These are phyloP conservation scores for Anthoscopus minutus DNA, from an alignment of 2,113 vertebrate genomes.

Conservation along the genomic window DNA sequence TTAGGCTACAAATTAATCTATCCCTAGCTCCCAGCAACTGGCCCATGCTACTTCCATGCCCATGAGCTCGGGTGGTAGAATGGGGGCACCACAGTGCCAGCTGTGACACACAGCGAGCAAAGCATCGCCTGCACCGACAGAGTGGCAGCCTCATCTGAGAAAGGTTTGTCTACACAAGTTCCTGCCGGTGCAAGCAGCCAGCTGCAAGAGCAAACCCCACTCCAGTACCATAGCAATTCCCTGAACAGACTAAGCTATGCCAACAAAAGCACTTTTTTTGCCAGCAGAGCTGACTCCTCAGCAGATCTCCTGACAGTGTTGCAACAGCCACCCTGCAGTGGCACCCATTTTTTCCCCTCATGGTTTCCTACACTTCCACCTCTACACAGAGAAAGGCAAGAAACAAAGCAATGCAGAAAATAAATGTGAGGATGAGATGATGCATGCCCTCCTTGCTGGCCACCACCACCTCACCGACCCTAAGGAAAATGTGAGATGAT, in stretches of 20 bases:
- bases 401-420: neutral
- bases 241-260: neutral
- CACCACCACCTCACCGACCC: neutral
- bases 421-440: neutral
- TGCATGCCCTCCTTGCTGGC: rapidly evolving
- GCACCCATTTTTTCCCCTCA: neutral
- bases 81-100: neutral
- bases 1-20: neutral
- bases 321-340: neutral
- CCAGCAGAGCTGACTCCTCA: neutral
- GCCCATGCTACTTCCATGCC: neutral
- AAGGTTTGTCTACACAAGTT: neutral
- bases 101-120: neutral
- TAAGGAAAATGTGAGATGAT: neutral
- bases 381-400: neutral
- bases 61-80: neutral
- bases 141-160: neutral
- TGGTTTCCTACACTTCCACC: neutral
- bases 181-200: neutral
- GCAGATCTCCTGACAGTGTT: neutral
- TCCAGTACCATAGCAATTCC: neutral
- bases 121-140: neutral
- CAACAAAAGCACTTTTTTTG: neutral
- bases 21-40: neutral
- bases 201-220: neutral